These are phyloP conservation scores for Pinna nobilis DNA, from an alignment of 1,140 invertebrate genomes.

Conservation along the genomic window DNA sequence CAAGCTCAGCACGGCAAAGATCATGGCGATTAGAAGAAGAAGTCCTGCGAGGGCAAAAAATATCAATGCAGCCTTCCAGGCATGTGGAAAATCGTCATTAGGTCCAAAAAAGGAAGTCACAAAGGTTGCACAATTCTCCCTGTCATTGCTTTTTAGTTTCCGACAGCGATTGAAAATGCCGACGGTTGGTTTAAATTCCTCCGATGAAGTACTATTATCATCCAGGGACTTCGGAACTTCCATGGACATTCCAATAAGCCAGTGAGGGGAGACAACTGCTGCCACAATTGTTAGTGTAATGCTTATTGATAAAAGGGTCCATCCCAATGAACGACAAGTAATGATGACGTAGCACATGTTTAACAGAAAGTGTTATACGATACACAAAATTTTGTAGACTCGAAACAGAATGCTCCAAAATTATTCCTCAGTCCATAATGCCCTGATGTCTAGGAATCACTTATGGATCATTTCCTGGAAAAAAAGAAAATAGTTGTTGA, in stretches of 20 bases:
- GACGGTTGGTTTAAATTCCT: slow-evolving; percentile 78
- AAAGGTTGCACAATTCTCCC: slow-evolving; percentile 82
- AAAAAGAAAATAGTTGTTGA: too few relatives aligned
- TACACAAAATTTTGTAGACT: too few relatives aligned
- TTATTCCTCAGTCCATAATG: too few relatives aligned
- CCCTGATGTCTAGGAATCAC: too few relatives aligned
- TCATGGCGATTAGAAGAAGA: slow-evolving; percentile 81
- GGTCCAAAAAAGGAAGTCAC: slow-evolving; percentile 79
- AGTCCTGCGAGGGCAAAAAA: slow-evolving; percentile 81
- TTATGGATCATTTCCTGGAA: too few relatives aligned
- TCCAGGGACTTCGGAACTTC: slow-evolving; percentile 58
- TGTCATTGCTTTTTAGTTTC: slow-evolving; percentile 62
- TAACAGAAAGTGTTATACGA: too few relatives aligned
- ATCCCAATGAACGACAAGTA: slow-evolving; percentile 85
- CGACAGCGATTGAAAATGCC: slow-evolving; percentile 87
- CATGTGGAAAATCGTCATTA: slow-evolving; percentile 81
- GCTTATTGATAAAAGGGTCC: slow-evolving; percentile 85
- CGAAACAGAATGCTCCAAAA: too few relatives aligned
- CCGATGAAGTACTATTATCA: slow-evolving; percentile 17
- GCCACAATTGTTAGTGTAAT: slow-evolving; percentile 85
- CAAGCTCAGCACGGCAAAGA: slow-evolving; percentile 83
- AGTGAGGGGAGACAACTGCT: slow-evolving; percentile 86
- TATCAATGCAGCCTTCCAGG: slow-evolving; percentile 87
- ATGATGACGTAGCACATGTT: slow-evolving; percentile 87
- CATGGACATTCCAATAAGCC: slow-evolving; percentile 82